Evolutionary conservation across 2,797 vertebrate species (phyloP).

Genomic region (Alcedo atthis): DNA sequence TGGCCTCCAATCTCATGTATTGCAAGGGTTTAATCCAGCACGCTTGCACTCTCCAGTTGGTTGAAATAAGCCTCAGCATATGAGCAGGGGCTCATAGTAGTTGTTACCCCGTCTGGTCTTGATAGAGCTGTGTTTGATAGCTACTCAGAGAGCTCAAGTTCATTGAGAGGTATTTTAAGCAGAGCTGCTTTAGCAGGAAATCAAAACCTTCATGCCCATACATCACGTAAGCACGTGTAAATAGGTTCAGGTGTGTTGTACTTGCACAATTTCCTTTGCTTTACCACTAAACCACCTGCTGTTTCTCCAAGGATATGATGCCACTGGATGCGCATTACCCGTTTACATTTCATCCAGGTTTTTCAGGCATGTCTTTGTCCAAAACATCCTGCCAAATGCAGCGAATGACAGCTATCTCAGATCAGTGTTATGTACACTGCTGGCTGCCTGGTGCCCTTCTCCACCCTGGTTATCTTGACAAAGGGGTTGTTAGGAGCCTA

Average conservation of each 20-base stretch:
- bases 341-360: background rate
- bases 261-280: background rate
- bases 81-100: background rate
- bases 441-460: constrained; percentile 11
- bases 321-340: background rate
- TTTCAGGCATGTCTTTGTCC: background rate
- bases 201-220: background rate
- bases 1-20: background rate
- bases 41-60: background rate
- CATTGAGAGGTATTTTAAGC: background rate
- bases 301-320: background rate
- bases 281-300: background rate
- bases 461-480: constrained; percentile 19
- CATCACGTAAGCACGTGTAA: background rate
- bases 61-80: background rate
- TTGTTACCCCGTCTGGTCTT: background rate
- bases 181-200: background rate
- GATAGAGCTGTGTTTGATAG: background rate
- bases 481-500: background rate
- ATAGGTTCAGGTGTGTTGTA: background rate
- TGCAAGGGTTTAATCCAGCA: background rate
- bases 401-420: background rate
- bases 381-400: constrained; percentile 1
- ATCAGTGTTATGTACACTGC: background rate
- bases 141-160: background rate